These are phyloP conservation scores for Hirtodrosophila alboralis DNA, from an alignment of 2,888 invertebrate genomes.

Conservation along the genomic window DNA sequence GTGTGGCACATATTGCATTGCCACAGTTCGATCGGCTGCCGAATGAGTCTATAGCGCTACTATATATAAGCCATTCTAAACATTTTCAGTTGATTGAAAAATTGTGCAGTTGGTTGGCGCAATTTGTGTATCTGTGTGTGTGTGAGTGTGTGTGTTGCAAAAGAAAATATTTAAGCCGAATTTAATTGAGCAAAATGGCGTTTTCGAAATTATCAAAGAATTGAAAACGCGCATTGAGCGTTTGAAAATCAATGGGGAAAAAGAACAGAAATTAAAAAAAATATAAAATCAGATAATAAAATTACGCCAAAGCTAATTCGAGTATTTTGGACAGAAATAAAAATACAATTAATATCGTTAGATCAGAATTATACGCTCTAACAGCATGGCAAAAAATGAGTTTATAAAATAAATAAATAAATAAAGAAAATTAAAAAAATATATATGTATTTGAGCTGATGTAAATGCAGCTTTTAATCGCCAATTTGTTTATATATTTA, in stretches of 20 bases:
- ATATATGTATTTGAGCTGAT: too few relatives aligned
- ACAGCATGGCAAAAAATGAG: too few relatives aligned
- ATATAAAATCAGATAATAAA: too few relatives aligned
- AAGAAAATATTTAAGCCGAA: conserved; percentile 60
- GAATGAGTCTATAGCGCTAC: conserved; percentile 58
- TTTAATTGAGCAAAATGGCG: conserved; percentile 66
- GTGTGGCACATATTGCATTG: conserved; percentile 44
- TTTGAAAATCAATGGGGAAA: too few relatives aligned
- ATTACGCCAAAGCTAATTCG: too few relatives aligned
- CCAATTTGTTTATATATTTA: too few relatives aligned
- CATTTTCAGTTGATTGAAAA: conserved; percentile 78
- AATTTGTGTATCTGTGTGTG: conserved; percentile 38
- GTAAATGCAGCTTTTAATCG: too few relatives aligned
- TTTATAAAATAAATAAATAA: too few relatives aligned
- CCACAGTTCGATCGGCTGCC: conserved; percentile 53
- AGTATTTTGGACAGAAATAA: too few relatives aligned
- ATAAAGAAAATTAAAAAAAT: too few relatives aligned
- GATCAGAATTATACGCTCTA: too few relatives aligned
- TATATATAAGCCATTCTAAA: conserved; percentile 55
- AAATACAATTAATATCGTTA: too few relatives aligned
- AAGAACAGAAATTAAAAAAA: conserved; percentile 13
- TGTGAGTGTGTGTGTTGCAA: neutral
- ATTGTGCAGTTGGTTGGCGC: conserved; percentile 76
- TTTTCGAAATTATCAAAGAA: conserved; percentile 42
- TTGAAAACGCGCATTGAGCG: conserved; percentile 35